phyloP scores from a whole-genome alignment of 2,888 invertebrate genomes.

The Aphodius granarius region DNA sequence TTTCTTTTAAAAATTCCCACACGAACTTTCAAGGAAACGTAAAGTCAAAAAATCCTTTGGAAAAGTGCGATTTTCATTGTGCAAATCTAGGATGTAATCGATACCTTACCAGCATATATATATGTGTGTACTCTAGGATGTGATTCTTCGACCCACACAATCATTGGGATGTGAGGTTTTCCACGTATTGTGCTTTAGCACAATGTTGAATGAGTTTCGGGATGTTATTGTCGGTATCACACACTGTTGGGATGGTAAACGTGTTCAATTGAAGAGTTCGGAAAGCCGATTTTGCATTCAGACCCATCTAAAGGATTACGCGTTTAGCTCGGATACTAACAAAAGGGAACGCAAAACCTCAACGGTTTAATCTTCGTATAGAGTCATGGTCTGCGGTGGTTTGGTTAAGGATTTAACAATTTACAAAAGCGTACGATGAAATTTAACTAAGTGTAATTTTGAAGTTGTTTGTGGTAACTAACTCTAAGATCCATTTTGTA shows the following conservation, averaged over 20 bases:
- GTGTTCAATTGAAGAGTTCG: not conserved
- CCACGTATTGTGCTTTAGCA: not conserved
- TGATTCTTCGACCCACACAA: not conserved
- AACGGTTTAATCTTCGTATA: not conserved
- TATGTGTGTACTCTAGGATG: not conserved
- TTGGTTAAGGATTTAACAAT: not conserved
- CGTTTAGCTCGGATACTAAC: not conserved
- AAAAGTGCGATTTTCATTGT: not conserved
- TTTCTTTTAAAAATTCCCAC: not conserved
- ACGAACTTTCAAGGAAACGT: not conserved
- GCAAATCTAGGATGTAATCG: not conserved
- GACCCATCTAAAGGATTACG: not conserved
- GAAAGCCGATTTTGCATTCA: not conserved
- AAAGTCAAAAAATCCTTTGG: not conserved
- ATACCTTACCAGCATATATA: not conserved
- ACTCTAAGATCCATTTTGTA: too few relatives aligned
- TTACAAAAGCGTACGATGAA: too few relatives aligned
- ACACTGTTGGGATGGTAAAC: not conserved
- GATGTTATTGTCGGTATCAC: not conserved
- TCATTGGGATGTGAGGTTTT: not conserved
- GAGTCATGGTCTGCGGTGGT: not conserved
- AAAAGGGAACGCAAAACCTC: not conserved
- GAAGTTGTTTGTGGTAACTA: too few relatives aligned
- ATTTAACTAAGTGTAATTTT: too few relatives aligned
- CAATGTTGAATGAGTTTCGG: not conserved